phyloP scores from a whole-genome alignment of 2,888 invertebrate genomes.

The Arctia plantaginis region DNA sequence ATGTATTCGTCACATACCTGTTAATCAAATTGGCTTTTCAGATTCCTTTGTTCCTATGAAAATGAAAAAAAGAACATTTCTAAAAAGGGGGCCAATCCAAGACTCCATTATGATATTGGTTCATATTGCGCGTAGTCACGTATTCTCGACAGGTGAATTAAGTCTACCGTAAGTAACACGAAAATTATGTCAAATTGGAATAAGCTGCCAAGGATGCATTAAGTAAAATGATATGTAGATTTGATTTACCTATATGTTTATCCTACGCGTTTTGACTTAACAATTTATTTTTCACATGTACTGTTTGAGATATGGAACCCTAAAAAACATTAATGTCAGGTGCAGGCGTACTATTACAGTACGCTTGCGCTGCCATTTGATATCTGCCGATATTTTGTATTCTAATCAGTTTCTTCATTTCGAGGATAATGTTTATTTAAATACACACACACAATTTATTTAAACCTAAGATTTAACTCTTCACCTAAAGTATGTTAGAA shows the following conservation, averaged over 20 bases:
- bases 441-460: background rate
- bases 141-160: slow-evolving; percentile 6
- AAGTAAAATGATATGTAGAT: background rate
- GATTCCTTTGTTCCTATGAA: background rate
- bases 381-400: background rate
- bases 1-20: too few species aligned
- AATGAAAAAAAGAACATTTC: background rate
- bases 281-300: background rate
- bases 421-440: background rate
- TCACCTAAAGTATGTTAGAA: background rate
- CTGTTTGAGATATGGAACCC: background rate
- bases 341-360: background rate
- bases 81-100: background rate
- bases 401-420: background rate
- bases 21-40: background rate
- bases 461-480: background rate
- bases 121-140: background rate
- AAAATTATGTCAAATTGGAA: slow-evolving; percentile 6
- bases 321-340: background rate
- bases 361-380: too few species aligned
- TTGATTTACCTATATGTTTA: slow-evolving; percentile 1
- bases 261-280: background rate
- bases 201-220: slow-evolving; percentile 2
- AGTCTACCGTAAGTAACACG: background rate
- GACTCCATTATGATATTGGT: slow-evolving; percentile 17